Conservation (phyloP, 1,140 invertebrate genomes). For the Neodiprion fabricii region DNA sequence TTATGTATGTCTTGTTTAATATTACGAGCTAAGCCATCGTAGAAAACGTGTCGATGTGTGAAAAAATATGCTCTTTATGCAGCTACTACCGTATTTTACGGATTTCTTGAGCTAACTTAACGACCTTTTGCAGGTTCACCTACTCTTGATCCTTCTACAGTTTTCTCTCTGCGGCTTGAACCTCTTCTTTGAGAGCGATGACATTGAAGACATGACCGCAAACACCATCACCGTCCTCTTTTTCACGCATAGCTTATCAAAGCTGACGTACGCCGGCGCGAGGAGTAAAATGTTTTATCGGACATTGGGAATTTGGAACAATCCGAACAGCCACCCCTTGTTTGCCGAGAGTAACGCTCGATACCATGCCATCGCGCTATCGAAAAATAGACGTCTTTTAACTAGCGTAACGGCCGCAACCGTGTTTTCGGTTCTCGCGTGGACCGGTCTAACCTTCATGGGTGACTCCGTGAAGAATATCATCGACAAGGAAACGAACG, state of each 20-base stretch:
- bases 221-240: conserved; percentile 83
- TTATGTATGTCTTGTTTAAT: no score
- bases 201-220: conserved; percentile 80
- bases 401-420: conserved; percentile 71
- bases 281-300: conserved; percentile 79
- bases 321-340: conserved; percentile 80
- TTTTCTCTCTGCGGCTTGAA: conserved; percentile 71
- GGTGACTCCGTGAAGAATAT: conserved; percentile 74
- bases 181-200: conserved; percentile 73
- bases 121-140: conserved; percentile 56
- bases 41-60: not conserved
- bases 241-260: conserved; percentile 79
- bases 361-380: conserved; percentile 75
- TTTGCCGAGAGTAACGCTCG: conserved; percentile 82
- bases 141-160: conserved; percentile 70
- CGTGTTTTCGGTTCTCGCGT: conserved; percentile 66
- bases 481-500: conserved; percentile 74
- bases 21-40: no score
- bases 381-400: conserved; percentile 77
- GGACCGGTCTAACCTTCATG: conserved; percentile 80
- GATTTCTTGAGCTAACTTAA: conserved; percentile 7
- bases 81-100: not conserved
- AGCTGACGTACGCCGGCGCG: conserved; percentile 74
- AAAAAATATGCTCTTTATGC: conserved; percentile 15
- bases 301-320: conserved; percentile 79